Conservation (phyloP, 2,797 vertebrate species). For the Apodemus agrarius region DNA sequence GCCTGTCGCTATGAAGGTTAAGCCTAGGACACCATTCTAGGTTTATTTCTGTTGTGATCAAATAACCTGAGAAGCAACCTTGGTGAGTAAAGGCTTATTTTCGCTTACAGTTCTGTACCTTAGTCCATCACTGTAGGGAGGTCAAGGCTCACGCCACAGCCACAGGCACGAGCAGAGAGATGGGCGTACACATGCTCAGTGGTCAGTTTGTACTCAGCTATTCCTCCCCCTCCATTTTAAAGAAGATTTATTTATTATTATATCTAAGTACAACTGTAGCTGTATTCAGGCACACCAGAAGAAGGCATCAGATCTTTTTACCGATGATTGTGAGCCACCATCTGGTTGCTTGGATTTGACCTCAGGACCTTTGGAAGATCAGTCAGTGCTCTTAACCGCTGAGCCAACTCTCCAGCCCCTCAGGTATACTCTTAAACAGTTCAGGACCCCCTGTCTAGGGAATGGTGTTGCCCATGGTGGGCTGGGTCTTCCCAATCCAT, state of each 20-base stretch:
- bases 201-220: not conserved
- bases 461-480: not conserved
- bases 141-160: not conserved
- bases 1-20: not conserved
- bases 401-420: no score
- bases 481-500: not conserved
- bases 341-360: no score
- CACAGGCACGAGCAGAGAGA: not conserved
- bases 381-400: no score
- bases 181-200: not conserved
- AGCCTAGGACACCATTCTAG: not conserved
- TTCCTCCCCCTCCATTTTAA: no score
- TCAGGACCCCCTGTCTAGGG: not conserved
- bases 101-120: not conserved
- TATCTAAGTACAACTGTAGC: no score
- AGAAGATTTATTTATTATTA: no score
- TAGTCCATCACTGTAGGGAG: not conserved
- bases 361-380: no score
- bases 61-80: not conserved
- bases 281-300: no score
- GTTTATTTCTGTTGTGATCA: not conserved
- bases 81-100: not conserved
- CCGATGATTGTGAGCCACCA: no score
- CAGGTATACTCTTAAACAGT: not conserved
- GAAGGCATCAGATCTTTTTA: no score